Evolutionary conservation across 2,888 invertebrate genomes (phyloP).

Genomic region (Sesamia inferens): DNA sequence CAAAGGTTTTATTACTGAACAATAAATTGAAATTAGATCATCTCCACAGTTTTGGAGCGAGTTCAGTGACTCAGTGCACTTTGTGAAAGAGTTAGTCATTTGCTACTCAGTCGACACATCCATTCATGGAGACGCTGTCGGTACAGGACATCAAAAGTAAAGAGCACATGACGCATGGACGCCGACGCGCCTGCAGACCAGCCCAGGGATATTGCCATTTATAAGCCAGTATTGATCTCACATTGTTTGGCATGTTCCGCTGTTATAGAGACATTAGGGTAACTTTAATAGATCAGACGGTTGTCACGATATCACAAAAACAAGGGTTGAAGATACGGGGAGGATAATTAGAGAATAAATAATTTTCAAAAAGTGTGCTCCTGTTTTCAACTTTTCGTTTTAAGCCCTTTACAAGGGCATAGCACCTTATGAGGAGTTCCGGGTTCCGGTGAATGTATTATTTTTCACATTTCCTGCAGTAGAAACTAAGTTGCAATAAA

Average conservation of each 20-base stretch:
- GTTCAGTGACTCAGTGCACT: constrained; percentile 63
- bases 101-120: constrained; percentile 48
- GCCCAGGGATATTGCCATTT: constrained; percentile 18
- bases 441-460: neutral
- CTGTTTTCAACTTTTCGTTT: constrained; percentile 5
- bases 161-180: constrained; percentile 46
- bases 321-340: neutral
- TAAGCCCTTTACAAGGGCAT: neutral
- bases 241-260: constrained; percentile 22
- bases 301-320: constrained; percentile 36
- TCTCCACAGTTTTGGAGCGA: constrained; percentile 58
- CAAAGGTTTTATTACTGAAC: constrained; percentile 32
- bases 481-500: too few species aligned
- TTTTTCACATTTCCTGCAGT: neutral
- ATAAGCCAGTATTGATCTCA: constrained; percentile 28
- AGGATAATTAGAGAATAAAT: constrained; percentile 27
- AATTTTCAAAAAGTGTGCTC: neutral
- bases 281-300: constrained; percentile 16
- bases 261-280: constrained; percentile 43
- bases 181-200: constrained; percentile 3
- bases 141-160: constrained; percentile 34
- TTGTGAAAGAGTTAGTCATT: constrained; percentile 62
- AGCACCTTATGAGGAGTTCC: too few species aligned
- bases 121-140: constrained; percentile 59
- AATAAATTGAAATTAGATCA: constrained; percentile 67